Evolutionary conservation across 2,888 invertebrate genomes (phyloP).

Genomic region (Acleris holmiana): DNA sequence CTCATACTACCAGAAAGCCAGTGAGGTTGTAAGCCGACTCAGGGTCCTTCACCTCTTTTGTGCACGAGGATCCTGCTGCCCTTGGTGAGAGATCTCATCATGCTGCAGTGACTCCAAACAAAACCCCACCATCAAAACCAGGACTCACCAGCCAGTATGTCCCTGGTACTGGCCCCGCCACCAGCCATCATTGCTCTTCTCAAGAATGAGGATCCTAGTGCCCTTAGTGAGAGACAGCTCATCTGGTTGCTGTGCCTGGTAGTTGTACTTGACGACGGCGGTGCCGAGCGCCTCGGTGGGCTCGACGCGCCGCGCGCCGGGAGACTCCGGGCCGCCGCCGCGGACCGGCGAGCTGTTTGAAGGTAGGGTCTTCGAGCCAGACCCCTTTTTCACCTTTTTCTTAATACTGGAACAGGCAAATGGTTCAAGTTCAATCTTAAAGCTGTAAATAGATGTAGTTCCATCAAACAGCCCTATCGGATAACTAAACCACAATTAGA

Average conservation of each 20-base stretch:
- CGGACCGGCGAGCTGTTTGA: conserved; percentile 93
- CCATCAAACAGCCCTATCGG: too few relatives aligned
- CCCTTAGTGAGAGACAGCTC: conserved; percentile 98
- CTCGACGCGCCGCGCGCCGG: conserved; percentile 91
- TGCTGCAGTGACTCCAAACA: too few relatives aligned
- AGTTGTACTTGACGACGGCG: conserved; percentile 98
- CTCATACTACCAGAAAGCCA: too few relatives aligned
- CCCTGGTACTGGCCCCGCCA: conserved; percentile 95
- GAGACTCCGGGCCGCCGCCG: conserved; percentile 82
- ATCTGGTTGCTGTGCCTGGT: conserved; percentile 96
- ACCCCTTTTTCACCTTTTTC: conserved; percentile 92
- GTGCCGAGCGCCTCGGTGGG: conserved; percentile 94
- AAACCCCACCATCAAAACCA: too few relatives aligned
- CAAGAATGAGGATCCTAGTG: conserved; percentile 96
- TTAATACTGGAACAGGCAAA: conserved; percentile 87
- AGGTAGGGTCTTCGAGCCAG: conserved; percentile 93
- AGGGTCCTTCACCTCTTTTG: too few relatives aligned
- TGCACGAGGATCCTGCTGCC: too few relatives aligned
- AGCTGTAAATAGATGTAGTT: not conserved
- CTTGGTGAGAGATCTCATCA: too few relatives aligned
- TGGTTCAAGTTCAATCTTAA: not conserved
- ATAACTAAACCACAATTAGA: too few relatives aligned
- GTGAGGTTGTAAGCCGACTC: too few relatives aligned
- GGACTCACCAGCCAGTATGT: conserved; percentile 81
- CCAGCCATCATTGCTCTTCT: conserved; percentile 99